These are phyloP conservation scores for Setophaga petechia DNA, from an alignment of 2,113 vertebrate species.

Conservation along the genomic window DNA sequence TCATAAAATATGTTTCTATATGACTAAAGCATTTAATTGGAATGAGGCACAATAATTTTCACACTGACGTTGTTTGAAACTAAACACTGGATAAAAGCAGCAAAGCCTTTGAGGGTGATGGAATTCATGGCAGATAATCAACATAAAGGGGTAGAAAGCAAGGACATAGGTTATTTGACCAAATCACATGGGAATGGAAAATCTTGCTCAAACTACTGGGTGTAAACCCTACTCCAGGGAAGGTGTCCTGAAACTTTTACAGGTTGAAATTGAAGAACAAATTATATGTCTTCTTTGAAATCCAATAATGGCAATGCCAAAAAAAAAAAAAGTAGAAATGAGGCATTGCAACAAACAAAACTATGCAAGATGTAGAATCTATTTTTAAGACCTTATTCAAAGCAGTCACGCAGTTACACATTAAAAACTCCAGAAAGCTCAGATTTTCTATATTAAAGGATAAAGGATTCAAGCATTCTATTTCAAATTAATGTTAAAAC, in stretches of 20 bases:
- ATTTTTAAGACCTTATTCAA: neutral
- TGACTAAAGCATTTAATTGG: neutral
- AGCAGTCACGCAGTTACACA: neutral
- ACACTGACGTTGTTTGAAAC: neutral
- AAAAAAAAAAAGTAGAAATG: neutral
- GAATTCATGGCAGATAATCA: neutral
- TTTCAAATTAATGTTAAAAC: constrained; percentile 1
- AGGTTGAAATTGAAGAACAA: neutral
- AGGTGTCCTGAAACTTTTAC: neutral
- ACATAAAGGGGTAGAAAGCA: neutral
- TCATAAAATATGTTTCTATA: neutral
- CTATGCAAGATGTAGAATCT: neutral
- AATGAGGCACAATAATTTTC: neutral
- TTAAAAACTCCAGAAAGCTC: neutral
- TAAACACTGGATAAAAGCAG: neutral
- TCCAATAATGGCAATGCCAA: neutral
- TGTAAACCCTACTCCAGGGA: neutral
- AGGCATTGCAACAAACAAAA: neutral
- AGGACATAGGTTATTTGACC: neutral
- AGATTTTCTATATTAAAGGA: neutral
- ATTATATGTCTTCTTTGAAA: neutral
- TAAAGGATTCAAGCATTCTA: neutral
- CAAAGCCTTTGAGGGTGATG: neutral
- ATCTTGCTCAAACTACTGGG: neutral
- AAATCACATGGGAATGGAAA: neutral